A percentile compares a stretch with the other conserved stretches of the same genome.
Conservation (phyloP, 2,888 invertebrate genomes). For the Limnephilus marmoratus region DNA sequence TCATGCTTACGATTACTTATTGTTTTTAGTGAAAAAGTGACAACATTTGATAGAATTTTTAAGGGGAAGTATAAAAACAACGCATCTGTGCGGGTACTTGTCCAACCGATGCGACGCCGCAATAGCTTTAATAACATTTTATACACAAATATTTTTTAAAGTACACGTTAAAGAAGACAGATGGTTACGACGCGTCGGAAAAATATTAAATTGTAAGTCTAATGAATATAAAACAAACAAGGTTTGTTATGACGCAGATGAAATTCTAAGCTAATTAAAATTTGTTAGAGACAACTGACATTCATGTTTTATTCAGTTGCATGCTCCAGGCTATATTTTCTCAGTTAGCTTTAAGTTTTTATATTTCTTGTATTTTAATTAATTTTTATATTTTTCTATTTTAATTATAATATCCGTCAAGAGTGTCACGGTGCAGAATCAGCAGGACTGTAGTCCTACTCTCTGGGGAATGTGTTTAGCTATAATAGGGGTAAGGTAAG, state of each 20-base stretch:
- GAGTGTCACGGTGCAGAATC: too few species aligned
- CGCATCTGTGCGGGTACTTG: too few species aligned
- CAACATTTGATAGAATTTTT: too few species aligned
- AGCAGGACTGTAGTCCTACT: not conserved
- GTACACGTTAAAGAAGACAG: too few species aligned
- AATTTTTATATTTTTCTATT: too few species aligned
- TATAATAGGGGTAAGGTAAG: not conserved
- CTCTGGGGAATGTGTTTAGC: not conserved
- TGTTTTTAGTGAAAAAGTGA: too few species aligned
- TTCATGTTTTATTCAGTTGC: not conserved
- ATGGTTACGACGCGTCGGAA: not conserved
- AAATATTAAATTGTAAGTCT: not conserved
- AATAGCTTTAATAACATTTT: too few species aligned
- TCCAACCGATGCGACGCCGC: too few species aligned
- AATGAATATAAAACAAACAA: not conserved
- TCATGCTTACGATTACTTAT: too few species aligned
- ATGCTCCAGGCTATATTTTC: not conserved
- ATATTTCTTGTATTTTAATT: too few species aligned
- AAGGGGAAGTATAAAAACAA: too few species aligned
- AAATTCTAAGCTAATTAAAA: not conserved
- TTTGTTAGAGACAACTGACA: not conserved
- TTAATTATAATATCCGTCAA: not conserved
- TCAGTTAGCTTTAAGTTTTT: not conserved
- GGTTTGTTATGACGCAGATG: not conserved
- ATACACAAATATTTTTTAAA: too few species aligned